Evolutionary conservation across 2,113 vertebrate species (phyloP), one percentile per base, ranked within the genome.

Genomic region (Labeo rohita): DNA sequence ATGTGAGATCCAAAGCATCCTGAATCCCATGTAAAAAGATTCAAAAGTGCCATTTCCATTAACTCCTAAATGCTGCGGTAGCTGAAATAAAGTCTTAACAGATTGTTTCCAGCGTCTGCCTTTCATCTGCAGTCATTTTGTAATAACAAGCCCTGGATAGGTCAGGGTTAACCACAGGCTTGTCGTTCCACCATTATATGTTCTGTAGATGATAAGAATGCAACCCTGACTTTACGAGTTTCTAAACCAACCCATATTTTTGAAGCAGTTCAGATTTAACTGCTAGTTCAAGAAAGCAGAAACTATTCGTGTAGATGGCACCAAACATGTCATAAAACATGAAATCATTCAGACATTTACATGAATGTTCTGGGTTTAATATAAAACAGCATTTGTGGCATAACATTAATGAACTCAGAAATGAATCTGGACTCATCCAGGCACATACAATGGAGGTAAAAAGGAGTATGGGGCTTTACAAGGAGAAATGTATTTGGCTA

Each of bases 121-220:
- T 94, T 94, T 93, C 91, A 93, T 93, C 92, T 88, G 80, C 50
- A 79, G 86, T 89, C 88, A 85, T 16, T 77, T 92, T 6, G 91
- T 84, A 84, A 84, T 89, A 88, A 84, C 7, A 87, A 92, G 90
- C 90, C 89, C 84, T 86, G 91, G 89, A 89, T 87, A 80, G 92
- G 93, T 94, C 93, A 88, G 90, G 92, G 92, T 93, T 93, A 94
- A 94, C 92, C 78, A 80, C 78, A 80, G 78, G 78, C 91, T 88
- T 93, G 90, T 92, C 92, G 89, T 3, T 91, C 89, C 87, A 89
- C 88, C 92, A 92, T 91, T 91, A 92, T n/a, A 93, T 91, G 92
- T 91, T 91, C 92, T 91, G 85, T 15, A 90, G 92, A 89, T 91
- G 63, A 70, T 84, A 85, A 85, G 66, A 87, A 59, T n/a, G 3